Conservation (phyloP, 2,888 invertebrate species). For the Parnassius glacialis region DNA sequence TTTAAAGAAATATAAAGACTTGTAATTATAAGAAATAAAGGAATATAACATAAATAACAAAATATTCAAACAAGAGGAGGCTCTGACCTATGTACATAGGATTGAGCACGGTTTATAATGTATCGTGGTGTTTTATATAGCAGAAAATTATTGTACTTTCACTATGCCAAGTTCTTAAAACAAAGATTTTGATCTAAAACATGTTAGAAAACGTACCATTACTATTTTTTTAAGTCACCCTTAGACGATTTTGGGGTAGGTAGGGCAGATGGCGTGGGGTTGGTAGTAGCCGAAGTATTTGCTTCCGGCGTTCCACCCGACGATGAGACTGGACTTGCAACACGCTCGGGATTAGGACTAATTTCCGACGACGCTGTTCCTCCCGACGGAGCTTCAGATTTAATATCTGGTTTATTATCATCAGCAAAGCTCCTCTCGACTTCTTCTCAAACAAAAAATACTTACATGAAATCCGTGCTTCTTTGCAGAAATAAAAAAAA, state of each 20-base stretch:
- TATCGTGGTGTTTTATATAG: too few relatives aligned
- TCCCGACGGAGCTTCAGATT: slow-evolving; percentile 12
- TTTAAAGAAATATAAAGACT: too few relatives aligned
- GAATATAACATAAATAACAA: too few relatives aligned
- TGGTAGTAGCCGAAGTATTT: slow-evolving; percentile 3
- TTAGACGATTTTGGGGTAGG: slow-evolving; percentile 6
- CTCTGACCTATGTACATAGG: too few relatives aligned
- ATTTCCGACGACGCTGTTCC: slow-evolving; percentile 11
- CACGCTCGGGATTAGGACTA: not conserved
- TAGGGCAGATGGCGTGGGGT: not conserved
- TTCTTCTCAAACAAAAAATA: slow-evolving; percentile 51
- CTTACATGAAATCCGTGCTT: slow-evolving; percentile 34
- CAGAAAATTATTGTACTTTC: too few relatives aligned
- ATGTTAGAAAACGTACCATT: slow-evolving; percentile 3
- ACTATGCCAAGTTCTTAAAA: too few relatives aligned
- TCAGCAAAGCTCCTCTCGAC: slow-evolving; percentile 49
- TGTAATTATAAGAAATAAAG: too few relatives aligned
- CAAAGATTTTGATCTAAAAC: too few relatives aligned
- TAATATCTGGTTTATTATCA: slow-evolving; percentile 22
- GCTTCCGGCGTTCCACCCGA: slow-evolving; percentile 8
- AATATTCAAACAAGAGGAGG: too few relatives aligned
- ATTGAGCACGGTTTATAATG: too few relatives aligned
- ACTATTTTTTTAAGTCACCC: not conserved
- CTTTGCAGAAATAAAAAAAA: slow-evolving; percentile 13
- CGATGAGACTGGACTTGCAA: slow-evolving; percentile 1